A percentile compares a stretch with the other conserved stretches of the same genome.
These are phyloP conservation scores for Myotis yumanensis DNA, from an alignment of 2,113 vertebrate species.

Conservation along the genomic window DNA sequence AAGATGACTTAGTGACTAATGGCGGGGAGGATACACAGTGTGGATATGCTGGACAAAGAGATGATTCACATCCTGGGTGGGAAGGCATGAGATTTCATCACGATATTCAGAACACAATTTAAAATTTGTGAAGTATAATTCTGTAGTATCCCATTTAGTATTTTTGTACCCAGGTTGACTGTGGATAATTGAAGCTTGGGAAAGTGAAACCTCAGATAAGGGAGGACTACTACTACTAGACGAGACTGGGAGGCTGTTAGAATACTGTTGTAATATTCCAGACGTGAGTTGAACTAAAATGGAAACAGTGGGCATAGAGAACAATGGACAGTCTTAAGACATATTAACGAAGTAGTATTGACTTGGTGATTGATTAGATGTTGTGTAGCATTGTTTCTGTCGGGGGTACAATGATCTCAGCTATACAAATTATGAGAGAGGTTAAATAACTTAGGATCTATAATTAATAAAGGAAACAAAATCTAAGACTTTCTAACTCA, in stretches of 20 bases:
- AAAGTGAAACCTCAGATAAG: not conserved
- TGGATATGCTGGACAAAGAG: not conserved
- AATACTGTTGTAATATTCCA: not conserved
- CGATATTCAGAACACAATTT: not conserved
- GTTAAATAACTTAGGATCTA: not conserved
- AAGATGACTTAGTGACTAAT: not conserved
- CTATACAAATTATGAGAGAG: constrained; percentile 21
- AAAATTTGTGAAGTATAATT: not conserved
- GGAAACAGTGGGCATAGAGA: not conserved
- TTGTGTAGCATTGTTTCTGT: not conserved
- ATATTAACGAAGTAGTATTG: not conserved
- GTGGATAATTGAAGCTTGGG: not conserved
- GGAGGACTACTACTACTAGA: not conserved
- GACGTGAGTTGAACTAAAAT: not conserved
- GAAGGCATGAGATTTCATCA: not conserved
- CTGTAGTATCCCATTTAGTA: not conserved
- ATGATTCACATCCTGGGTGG: not conserved
- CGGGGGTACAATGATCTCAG: not conserved
- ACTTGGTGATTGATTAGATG: not conserved
- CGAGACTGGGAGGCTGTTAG: not conserved
- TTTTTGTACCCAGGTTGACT: too few relatives aligned
- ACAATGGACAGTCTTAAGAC: not conserved
- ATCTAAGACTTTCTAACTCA: not conserved
- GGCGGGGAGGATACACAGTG: not conserved
- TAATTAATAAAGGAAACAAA: not conserved